Evolutionary conservation across 2,113 vertebrate genomes (phyloP), one percentile per base, ranked within the genome.

Genomic region (Hypomesus transpacificus): DNA sequence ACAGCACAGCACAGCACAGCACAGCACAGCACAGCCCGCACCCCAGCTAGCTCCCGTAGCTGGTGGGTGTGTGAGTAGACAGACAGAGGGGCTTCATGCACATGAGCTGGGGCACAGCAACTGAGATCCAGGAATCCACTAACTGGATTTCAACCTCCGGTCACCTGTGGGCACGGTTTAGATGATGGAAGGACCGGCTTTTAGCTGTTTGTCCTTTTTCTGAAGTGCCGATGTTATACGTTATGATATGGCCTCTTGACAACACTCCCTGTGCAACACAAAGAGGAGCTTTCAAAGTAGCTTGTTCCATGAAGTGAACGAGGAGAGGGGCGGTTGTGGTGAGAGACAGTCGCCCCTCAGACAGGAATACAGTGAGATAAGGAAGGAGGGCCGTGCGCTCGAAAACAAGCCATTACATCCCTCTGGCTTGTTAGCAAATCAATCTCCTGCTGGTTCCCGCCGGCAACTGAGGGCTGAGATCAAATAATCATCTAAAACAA

Each of bases 401-500:
- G 67, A 66, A 76, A 53, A 73, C 22, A 69, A 39, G 50, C 14
- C 22, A 26, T 76, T 71, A 73, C 75, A 54, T 71, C 79, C 53
- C 46, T n/a, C 16, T 26, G 69, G 71, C 80, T 80, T 87, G 76
- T 73, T 76, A 74, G 69, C 64, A 75, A 82, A 81, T 84, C 75
- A 77, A 69, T 77, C 75, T 51, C 64, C 54, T 24, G 53, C 64
- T 84, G 78, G 84, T 82, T 83, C 78, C 76, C 84, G 81, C 69
- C 22, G 13, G 69, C 85, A 80, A 75, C 79, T 68, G 81, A 70
- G 56, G 70, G 72, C 54, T n/a, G 21, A 78, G 83, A 86, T 87
- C 82, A 82, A 82, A 84, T 73, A 79, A 71, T 70, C 72, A 74
- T 83, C 75, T 65, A 52, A 75, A 76, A 81, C 81, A 85, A 90